These are phyloP conservation scores for Rhombomys opimus DNA, from an alignment of 2,113 vertebrate genomes.

Conservation along the genomic window DNA sequence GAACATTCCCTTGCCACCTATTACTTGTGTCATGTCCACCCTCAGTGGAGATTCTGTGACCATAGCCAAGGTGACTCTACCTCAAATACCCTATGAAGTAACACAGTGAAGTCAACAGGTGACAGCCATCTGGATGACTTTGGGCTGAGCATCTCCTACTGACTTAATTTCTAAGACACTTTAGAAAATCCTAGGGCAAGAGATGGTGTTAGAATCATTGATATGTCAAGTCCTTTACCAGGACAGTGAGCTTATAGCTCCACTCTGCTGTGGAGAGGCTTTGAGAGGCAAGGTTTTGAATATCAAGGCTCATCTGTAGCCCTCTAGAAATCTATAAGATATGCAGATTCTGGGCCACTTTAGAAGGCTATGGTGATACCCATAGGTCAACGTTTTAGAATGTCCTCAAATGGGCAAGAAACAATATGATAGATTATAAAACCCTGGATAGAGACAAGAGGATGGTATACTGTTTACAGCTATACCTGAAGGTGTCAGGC, in stretches of 20 bases:
- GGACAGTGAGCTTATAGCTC: background rate
- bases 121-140: rapidly evolving
- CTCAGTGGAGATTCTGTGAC: rapidly evolving
- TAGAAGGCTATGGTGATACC: background rate
- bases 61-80: rapidly evolving
- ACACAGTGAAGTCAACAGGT: background rate
- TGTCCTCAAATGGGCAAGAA: background rate
- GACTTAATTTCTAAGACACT: background rate
- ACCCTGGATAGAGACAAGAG: rapidly evolving
- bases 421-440: no score
- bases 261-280: no score
- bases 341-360: background rate
- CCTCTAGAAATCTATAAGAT: rapidly evolving
- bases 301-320: rapidly evolving
- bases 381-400: background rate
- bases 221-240: background rate
- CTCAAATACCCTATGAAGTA: no score
- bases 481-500: rapidly evolving
- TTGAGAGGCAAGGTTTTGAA: background rate
- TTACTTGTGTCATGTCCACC: background rate
- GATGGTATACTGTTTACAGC: rapidly evolving
- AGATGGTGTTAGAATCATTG: background rate
- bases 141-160: background rate
- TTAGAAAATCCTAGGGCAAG: background rate
- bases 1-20: background rate